Evolutionary conservation across 2,888 invertebrate species (phyloP).

Genomic region (Rhingia rostrata): DNA sequence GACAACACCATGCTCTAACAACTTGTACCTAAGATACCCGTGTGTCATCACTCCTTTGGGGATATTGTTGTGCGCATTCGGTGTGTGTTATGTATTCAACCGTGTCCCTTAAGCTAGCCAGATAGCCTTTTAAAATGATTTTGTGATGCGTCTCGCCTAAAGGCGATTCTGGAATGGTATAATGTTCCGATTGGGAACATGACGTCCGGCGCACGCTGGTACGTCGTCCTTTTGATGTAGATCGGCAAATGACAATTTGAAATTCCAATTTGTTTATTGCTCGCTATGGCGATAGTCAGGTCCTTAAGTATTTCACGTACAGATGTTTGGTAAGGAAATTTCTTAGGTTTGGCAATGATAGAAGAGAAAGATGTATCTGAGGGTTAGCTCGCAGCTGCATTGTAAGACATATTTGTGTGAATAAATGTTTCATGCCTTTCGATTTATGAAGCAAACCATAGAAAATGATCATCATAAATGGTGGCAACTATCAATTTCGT

Average conservation of each 20-base stretch:
- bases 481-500: too few species aligned
- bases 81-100: slow-evolving; percentile 48
- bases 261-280: background rate
- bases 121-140: slow-evolving; percentile 27
- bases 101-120: slow-evolving; percentile 1
- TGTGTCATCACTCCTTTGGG: slow-evolving; percentile 67
- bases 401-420: too few species aligned
- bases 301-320: too few species aligned
- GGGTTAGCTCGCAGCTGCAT: too few species aligned
- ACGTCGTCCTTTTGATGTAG: slow-evolving; percentile 53
- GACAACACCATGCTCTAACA: slow-evolving; percentile 19
- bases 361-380: too few species aligned
- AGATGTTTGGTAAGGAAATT: too few species aligned
- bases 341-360: too few species aligned
- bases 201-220: slow-evolving; percentile 46
- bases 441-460: too few species aligned
- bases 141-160: slow-evolving; percentile 4
- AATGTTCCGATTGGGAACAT: slow-evolving; percentile 55
- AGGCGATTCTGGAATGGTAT: slow-evolving; percentile 14
- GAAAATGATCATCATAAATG: too few species aligned
- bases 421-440: too few species aligned
- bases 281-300: background rate
- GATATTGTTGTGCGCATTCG: slow-evolving; percentile 26
- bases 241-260: background rate
- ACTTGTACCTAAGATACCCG: slow-evolving; percentile 38